Conservation (phyloP, 2,888 invertebrate genomes). For the Cheilosia vernalis region DNA sequence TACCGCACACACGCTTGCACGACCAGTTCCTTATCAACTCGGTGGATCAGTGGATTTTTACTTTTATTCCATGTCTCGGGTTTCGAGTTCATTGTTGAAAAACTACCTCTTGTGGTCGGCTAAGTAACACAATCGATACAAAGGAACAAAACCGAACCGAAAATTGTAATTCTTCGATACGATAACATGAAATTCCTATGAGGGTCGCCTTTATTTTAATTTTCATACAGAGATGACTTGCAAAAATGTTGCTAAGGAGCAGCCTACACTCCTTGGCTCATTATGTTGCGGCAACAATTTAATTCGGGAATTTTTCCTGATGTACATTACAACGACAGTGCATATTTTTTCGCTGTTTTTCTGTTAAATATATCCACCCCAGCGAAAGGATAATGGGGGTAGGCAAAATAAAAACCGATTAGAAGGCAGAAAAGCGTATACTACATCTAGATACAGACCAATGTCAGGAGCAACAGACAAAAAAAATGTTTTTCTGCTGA, state of each 20-base stretch:
- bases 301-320: conserved; percentile 38
- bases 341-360: conserved; percentile 37
- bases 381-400: conserved; percentile 31
- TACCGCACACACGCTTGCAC: conserved; percentile 2
- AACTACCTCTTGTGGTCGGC: conserved; percentile 46
- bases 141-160: conserved; percentile 41
- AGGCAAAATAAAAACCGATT: conserved; percentile 38
- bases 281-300: conserved; percentile 73
- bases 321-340: conserved; percentile 69
- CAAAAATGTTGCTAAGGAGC: conserved; percentile 69
- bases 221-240: conserved; percentile 57
- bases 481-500: conserved; percentile 60
- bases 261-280: conserved; percentile 26
- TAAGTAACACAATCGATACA: conserved; percentile 52
- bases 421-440: conserved; percentile 61
- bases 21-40: conserved; percentile 51
- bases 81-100: conserved; percentile 36
- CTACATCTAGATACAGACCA: conserved; percentile 42
- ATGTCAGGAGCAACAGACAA: conserved; percentile 5
- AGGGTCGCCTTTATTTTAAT: conserved; percentile 39
- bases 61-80: conserved; percentile 14
- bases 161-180: conserved; percentile 40
- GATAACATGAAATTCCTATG: conserved; percentile 40
- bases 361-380: neutral
- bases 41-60: conserved; percentile 51